Evolutionary conservation across 2,113 vertebrate species (phyloP).

Genomic region (Sapayoa aenigma): DNA sequence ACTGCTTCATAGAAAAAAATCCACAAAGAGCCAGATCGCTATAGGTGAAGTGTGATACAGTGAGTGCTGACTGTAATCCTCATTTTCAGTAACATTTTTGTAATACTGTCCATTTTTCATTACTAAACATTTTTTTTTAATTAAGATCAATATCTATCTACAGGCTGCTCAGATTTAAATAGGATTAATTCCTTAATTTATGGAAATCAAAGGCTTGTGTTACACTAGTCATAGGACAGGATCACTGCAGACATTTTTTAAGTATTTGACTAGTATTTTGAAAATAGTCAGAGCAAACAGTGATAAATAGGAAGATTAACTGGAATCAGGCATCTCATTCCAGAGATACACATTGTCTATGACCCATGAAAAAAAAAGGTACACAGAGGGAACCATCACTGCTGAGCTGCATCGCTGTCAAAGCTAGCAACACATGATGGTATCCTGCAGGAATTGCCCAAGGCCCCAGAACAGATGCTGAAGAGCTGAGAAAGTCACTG

Average conservation of each 20-base stretch:
- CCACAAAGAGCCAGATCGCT: no score
- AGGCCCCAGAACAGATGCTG: neutral
- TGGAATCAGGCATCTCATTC: neutral
- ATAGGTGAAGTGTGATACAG: no score
- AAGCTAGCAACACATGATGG: rapidly evolving
- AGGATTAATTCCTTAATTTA: neutral
- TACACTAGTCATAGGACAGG: neutral
- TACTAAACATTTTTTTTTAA: neutral
- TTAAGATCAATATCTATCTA: slow-evolving; percentile 24
- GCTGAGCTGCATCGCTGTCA: neutral
- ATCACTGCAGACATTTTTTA: neutral
- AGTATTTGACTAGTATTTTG: neutral
- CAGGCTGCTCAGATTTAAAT: neutral
- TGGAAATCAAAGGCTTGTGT: neutral
- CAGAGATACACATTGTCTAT: neutral
- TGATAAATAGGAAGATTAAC: neutral
- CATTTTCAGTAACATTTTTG: slow-evolving; percentile 19
- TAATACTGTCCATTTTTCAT: neutral
- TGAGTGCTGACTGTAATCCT: no score
- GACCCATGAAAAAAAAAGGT: neutral
- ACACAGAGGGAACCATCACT: neutral
- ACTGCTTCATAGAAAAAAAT: no score
- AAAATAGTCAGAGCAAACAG: neutral
- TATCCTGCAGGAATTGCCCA: neutral
- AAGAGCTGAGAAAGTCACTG: neutral